These are phyloP conservation scores for Asarcornis scutulata DNA, from an alignment of 2,113 vertebrate species.

Conservation along the genomic window DNA sequence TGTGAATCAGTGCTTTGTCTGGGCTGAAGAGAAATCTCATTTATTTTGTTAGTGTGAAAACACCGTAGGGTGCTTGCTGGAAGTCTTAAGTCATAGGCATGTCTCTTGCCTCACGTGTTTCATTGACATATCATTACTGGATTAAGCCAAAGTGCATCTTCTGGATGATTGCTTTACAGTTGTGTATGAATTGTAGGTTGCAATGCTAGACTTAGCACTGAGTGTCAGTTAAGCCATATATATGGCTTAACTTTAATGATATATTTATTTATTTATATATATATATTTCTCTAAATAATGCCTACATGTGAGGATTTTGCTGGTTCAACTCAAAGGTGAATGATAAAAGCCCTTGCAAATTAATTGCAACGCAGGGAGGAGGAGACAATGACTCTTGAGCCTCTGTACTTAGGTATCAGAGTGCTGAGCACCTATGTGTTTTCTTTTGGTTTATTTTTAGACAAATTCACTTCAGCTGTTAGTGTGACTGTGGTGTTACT, in stretches of 20 bases:
- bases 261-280: too few species aligned
- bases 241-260: too few species aligned
- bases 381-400: neutral
- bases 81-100: conserved; percentile 2
- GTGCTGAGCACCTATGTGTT: neutral
- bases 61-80: neutral
- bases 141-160: conserved; percentile 7
- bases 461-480: neutral
- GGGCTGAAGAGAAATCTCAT: conserved; percentile 23
- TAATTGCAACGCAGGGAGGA: rapidly evolving
- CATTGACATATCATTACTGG: neutral
- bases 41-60: conserved; percentile 32
- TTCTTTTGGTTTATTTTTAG: neutral
- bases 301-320: neutral
- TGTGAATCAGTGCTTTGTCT: conserved; percentile 18
- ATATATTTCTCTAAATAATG: neutral
- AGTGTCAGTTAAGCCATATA: neutral
- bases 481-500: neutral
- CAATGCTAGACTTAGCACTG: neutral
- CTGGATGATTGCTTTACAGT: neutral
- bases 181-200: neutral
- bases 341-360: neutral
- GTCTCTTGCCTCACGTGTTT: neutral
- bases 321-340: neutral
- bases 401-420: neutral